Base-by-base conservation (phyloP, 2,888 invertebrate species). In the Trissolcus brochymenae region DNA sequence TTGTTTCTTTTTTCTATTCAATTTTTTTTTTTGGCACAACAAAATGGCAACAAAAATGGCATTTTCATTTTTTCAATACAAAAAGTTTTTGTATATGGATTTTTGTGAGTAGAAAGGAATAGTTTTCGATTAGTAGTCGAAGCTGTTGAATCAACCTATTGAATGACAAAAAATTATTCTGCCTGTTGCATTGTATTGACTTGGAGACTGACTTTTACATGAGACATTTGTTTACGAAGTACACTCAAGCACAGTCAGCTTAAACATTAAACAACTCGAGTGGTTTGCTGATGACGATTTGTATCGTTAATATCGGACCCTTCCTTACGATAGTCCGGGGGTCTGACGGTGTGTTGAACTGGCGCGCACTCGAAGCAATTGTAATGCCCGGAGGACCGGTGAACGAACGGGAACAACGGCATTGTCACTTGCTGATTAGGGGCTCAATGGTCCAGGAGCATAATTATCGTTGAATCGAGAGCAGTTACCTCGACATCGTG, bases 361-460 rank as follows among this genome's bases (percentile, higher is more conserved):
- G 21, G 21, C 21, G 79, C 75, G 80, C 74, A 79, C 67, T 79
- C 61, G 68, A 77, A 61, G 64, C 66, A 71, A 61, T 70, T 77
- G 80, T 61, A 72, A 79, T 77, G 66, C 78, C 76, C 66, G 4
- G 66, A 68, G 78, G 72, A 41, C 50, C 56, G 21, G 41, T 19
- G 29, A 21, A 14, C 49, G 62, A 67, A 56, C 25, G 55, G 66
- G 60, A 56, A 53, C 46, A 49, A 62, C 76, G 79, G 79, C 81
- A 80, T 83, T 84, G 85, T 82, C 85, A 81, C 81, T 81, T 82
- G 55, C 80, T 83, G 84, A 84, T 85, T 85, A 84, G 83, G 78
- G 81, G 81, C 81, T 83, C 84, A 84, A 84, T 84, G 82, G 83
- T 75, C 81, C 76, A 76, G 79, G 70, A 80, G 62, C 60, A 81